Evolutionary conservation across 2,888 invertebrate genomes (phyloP), one percentile per base, ranked within the genome.

Genomic region (Drosophila kambysellisi): DNA sequence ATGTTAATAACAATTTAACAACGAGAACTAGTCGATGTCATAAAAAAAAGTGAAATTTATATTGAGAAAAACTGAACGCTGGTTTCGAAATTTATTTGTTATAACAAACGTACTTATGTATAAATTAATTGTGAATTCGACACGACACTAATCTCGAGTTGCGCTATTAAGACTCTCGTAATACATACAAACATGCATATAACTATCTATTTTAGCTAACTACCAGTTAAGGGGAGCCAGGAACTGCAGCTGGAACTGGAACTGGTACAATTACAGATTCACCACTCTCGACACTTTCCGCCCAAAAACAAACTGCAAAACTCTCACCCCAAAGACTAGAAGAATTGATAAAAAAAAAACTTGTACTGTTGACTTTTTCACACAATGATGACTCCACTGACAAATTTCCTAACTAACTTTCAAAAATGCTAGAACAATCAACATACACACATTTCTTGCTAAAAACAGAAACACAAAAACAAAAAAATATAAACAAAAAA

Each of bases 381-480:
- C 37, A 43, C 30, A 57, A 25, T 46, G 46, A 46, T 46, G 46
- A 46, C 29, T 17, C 37, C 57, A 57, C 30, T 41, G 54, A 80
- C 30, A 56, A 61, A 72, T 86, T 89, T 90, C 82, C 87, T 83
- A 81, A 69, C 81, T 60, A 74, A 76, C 75, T 90, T 88, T 88
- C 79, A 75, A 78, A 90, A 79, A 83, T 88, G 88, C 88, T 88
- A 91, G 88, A 88, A 88, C 88, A 88, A 88, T 88, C 88, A 91
- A 88, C 79, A 78, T 81, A 78, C 65, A 77, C 61, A 66, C 57
- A 76, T 81, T 90, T 90, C 91, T 90, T 88, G 84, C 88, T 78
- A 76, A 82, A 64, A 53, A 53, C 17, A 37, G 25, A 25, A 8
- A 20, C 20, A 25, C 20, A 25, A 25, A 25, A 25, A 25, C 20